Percentiles rank a stretch among this genome's conserved stretches.
phyloP scores from a whole-genome alignment of 2,113 vertebrate species.

The Ophthalmolycus amberensis region DNA sequence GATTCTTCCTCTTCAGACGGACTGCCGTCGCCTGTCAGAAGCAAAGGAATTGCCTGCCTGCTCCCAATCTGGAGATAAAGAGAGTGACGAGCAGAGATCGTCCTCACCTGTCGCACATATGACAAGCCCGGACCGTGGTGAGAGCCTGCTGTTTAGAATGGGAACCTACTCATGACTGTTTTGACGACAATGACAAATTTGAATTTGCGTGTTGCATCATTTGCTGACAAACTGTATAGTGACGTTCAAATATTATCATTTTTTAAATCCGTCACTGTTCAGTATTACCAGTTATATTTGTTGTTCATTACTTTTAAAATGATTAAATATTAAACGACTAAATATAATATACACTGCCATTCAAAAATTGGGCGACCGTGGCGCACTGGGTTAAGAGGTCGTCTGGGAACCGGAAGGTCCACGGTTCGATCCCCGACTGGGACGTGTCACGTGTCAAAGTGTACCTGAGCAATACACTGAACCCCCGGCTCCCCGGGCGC shows the following conservation, averaged over 20 bases:
- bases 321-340: too few relatives aligned
- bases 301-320: too few relatives aligned
- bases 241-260: neutral
- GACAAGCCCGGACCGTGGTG: constrained; percentile 6
- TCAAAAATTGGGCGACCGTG: too few relatives aligned
- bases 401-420: too few relatives aligned
- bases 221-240: neutral
- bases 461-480: too few relatives aligned
- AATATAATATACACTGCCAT: too few relatives aligned
- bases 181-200: neutral
- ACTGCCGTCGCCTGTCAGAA: constrained; percentile 54
- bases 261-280: neutral
- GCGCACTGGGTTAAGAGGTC: too few relatives aligned
- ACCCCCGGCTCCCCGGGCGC: too few relatives aligned
- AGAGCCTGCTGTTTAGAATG: constrained; percentile 1
- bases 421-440: too few relatives aligned
- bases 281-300: too few relatives aligned
- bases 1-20: constrained; percentile 63
- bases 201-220: neutral
- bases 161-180: neutral
- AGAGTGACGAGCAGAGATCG: constrained; percentile 44
- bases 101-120: constrained; percentile 25
- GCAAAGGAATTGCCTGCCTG: constrained; percentile 58
- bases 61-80: constrained; percentile 60
- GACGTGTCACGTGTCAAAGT: too few relatives aligned